Conservation (phyloP, 1,140 invertebrate genomes). For the Sarcophaga peregrina region DNA sequence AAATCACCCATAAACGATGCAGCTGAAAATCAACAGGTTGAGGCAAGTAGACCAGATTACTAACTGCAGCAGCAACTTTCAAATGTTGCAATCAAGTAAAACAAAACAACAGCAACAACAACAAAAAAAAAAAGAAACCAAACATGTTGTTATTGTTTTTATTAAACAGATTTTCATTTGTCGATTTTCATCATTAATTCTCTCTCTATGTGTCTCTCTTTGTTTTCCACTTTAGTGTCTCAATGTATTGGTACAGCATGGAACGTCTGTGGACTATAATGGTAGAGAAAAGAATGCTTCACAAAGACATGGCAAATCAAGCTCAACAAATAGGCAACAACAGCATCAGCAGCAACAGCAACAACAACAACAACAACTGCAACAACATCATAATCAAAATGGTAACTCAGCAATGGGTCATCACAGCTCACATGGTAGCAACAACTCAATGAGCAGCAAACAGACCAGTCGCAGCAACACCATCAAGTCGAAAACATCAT, state of each 20-base stretch:
- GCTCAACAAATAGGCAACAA: slow-evolving; percentile 47
- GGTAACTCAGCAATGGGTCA: not conserved
- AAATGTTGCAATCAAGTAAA: slow-evolving; percentile 23
- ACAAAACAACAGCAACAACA: not conserved
- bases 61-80: not conserved
- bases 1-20: slow-evolving; percentile 91
- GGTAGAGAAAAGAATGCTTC: slow-evolving; percentile 49
- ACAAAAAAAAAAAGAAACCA: not conserved
- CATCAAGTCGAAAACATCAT: slow-evolving; percentile 65
- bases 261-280: slow-evolving; percentile 74
- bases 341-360: slow-evolving; percentile 48
- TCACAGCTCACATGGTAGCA: slow-evolving; percentile 53
- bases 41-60: slow-evolving; percentile 71
- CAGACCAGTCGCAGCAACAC: slow-evolving; percentile 64
- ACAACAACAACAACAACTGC: slow-evolving; percentile 52
- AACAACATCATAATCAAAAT: slow-evolving; percentile 49
- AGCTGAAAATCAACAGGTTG: slow-evolving; percentile 87
- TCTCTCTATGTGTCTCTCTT: not conserved
- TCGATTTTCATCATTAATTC: not conserved
- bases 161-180: not conserved
- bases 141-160: slow-evolving; percentile 25
- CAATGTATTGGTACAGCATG: slow-evolving; percentile 80
- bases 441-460: slow-evolving; percentile 63
- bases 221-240: slow-evolving; percentile 74
- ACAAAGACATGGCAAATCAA: slow-evolving; percentile 54